Evolutionary conservation across 2,888 invertebrate genomes (phyloP).

Genomic region (Pyrrhosoma nymphula): DNA sequence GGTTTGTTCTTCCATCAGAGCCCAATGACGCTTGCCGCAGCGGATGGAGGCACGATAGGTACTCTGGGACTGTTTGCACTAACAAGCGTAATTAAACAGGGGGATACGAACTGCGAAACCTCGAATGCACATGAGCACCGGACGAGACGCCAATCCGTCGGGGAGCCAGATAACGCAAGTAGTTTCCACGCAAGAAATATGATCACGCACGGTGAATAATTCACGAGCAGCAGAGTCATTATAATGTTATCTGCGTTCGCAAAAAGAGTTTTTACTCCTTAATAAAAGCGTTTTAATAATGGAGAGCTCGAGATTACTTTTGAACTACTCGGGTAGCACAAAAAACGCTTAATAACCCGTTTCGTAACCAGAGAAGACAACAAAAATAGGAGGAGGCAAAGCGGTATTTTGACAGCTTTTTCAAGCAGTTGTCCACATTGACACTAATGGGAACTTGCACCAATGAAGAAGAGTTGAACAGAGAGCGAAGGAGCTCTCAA

Average conservation of each 20-base stretch:
- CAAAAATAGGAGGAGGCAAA: not conserved
- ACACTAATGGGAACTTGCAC: not conserved
- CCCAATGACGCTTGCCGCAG: not conserved
- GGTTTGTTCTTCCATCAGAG: not conserved
- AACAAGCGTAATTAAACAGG: not conserved
- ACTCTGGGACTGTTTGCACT: not conserved
- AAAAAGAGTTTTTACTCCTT: constrained; percentile 18
- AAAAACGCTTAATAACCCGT: not conserved
- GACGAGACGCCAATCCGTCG: not conserved
- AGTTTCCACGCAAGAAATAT: not conserved
- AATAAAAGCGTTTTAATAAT: not conserved
- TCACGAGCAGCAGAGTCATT: not conserved
- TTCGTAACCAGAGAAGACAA: not conserved
- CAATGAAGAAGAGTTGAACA: not conserved
- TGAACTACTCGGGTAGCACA: not conserved
- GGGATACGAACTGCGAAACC: not conserved
- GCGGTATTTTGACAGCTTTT: not conserved
- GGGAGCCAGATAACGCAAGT: not conserved
- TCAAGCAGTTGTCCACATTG: not conserved
- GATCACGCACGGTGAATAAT: constrained; percentile 27
- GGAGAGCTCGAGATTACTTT: not conserved
- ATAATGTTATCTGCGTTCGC: not conserved
- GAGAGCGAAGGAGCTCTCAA: not conserved
- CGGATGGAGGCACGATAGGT: not conserved
- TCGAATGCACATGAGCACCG: not conserved